phyloP scores from a whole-genome alignment of 2,888 invertebrate species.

The Drosophila gaucha region DNA sequence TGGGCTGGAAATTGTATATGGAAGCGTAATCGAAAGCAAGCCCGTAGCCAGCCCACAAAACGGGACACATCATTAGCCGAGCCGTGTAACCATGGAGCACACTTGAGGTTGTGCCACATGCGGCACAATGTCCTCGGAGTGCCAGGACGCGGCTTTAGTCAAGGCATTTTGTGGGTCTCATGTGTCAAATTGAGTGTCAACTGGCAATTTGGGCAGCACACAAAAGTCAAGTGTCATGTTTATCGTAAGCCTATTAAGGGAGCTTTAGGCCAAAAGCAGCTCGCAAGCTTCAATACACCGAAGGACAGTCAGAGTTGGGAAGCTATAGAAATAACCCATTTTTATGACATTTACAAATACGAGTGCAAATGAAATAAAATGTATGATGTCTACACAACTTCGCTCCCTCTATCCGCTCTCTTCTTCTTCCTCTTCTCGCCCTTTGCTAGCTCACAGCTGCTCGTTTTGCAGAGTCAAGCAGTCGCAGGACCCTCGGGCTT shows the following conservation, averaged over 20 bases:
- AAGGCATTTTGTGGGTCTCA: conserved; percentile 66
- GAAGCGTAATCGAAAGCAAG: conserved; percentile 34
- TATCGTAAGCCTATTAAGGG: conserved; percentile 83
- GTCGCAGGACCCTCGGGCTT: conserved; percentile 43
- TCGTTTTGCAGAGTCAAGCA: conserved; percentile 71
- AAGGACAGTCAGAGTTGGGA: conserved; percentile 25
- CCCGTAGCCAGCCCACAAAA: conserved; percentile 22
- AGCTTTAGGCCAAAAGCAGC: conserved; percentile 59
- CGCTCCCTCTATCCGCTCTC: conserved; percentile 15
- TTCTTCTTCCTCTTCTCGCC: background rate
- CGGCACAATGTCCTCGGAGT: conserved; percentile 30
- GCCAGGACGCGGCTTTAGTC: conserved; percentile 34
- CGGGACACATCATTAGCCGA: conserved; percentile 78
- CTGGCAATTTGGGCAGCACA: conserved; percentile 80
- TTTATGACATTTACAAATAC: conserved; percentile 62
- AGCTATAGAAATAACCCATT: conserved; percentile 74
- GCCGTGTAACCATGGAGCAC: conserved; percentile 69
- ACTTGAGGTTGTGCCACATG: conserved; percentile 73
- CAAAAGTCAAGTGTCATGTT: conserved; percentile 83
- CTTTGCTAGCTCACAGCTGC: conserved; percentile 62
- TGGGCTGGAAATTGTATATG: conserved; percentile 56
- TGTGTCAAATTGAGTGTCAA: conserved; percentile 84
- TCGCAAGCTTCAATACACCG: background rate
- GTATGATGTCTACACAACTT: background rate
- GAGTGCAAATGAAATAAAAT: conserved; percentile 38